Conservation (phyloP, 2,113 vertebrate genomes). For the Eulemur rufifrons region DNA sequence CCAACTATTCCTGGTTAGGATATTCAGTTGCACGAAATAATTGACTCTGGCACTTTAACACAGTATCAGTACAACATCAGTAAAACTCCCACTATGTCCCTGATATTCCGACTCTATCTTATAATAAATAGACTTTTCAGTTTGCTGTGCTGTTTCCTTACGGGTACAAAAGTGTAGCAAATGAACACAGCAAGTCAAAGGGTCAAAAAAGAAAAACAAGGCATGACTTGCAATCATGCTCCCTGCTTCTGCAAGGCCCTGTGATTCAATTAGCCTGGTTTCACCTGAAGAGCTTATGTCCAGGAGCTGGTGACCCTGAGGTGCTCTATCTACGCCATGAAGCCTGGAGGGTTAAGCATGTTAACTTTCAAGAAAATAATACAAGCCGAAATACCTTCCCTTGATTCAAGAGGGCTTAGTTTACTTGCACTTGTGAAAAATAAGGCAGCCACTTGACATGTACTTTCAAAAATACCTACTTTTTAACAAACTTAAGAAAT, state of each 20-base stretch:
- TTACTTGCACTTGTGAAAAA: neutral
- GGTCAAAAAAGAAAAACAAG: neutral
- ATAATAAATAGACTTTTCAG: neutral
- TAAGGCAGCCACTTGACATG: neutral
- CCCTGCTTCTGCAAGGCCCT: neutral
- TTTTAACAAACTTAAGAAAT: neutral
- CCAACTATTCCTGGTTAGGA: neutral
- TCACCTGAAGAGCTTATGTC: neutral
- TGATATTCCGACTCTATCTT: neutral
- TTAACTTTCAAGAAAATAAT: neutral
- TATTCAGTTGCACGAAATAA: neutral
- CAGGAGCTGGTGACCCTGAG: neutral
- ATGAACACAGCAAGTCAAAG: neutral
- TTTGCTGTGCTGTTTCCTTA: slow-evolving; percentile 1
- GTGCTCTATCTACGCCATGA: neutral
- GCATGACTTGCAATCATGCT: neutral
- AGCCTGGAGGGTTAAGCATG: neutral
- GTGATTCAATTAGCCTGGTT: neutral
- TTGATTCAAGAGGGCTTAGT: neutral
- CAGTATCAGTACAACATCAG: neutral
- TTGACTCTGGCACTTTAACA: neutral
- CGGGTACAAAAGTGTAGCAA: neutral
- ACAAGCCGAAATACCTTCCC: neutral
- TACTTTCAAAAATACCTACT: neutral
- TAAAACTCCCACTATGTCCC: neutral